phyloP scores from a whole-genome alignment of 2,888 invertebrate species.

The Drosophila anceps region DNA sequence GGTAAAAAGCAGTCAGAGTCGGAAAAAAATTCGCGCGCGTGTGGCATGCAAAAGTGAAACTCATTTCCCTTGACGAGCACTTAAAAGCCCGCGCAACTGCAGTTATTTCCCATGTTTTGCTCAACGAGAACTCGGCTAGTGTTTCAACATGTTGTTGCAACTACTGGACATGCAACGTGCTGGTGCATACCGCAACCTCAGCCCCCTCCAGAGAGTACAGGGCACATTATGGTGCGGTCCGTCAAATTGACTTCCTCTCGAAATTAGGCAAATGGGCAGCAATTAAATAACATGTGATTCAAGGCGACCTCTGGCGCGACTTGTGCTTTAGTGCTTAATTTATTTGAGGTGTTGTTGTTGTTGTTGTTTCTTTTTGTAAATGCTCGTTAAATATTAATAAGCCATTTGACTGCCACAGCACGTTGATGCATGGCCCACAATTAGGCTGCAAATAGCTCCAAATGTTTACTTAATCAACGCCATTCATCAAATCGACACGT shows the following conservation, averaged over 20 bases:
- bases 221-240: constrained; percentile 27
- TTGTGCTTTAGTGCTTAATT: constrained; percentile 48
- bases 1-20: not conserved
- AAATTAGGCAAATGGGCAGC: constrained; percentile 69
- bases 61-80: constrained; percentile 65
- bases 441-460: constrained; percentile 75
- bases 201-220: not conserved
- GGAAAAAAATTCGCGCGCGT: constrained; percentile 57
- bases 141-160: constrained; percentile 7
- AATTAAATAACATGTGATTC: constrained; percentile 63
- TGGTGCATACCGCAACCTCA: constrained; percentile 16
- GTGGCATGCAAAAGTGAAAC: constrained; percentile 72
- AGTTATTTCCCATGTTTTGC: constrained; percentile 74
- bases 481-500: constrained; percentile 81
- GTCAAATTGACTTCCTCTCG: constrained; percentile 57
- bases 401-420: constrained; percentile 74
- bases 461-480: constrained; percentile 78
- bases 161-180: constrained; percentile 51
- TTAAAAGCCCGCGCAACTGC: constrained; percentile 72
- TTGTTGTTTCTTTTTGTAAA: constrained; percentile 24
- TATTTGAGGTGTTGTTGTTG: constrained; percentile 42
- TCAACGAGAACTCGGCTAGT: constrained; percentile 16
- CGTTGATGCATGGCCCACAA: constrained; percentile 73
- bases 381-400: constrained; percentile 75
- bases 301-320: constrained; percentile 9